A percentile compares a stretch with the other conserved stretches of the same genome.
These are phyloP conservation scores for Zoanthus gigantus DNA, from an alignment of 92 coral and sea anemone genomes.

Conservation along the genomic window DNA sequence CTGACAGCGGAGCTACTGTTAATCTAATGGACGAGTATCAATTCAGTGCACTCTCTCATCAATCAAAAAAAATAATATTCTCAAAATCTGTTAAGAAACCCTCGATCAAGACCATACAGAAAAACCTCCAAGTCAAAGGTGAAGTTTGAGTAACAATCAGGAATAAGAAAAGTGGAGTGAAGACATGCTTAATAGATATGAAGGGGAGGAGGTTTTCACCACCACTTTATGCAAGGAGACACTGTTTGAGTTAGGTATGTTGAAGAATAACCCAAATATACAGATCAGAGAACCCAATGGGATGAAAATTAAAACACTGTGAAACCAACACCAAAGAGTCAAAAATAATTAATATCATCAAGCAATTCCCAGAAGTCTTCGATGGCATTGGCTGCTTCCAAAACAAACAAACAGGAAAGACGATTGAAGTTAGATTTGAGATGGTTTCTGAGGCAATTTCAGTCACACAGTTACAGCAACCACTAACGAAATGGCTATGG, in stretches of 20 bases:
- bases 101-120: not conserved
- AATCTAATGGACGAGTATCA: too few species aligned
- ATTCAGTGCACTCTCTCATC: too few species aligned
- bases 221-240: constrained; percentile 57
- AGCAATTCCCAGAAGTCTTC: constrained; percentile 11
- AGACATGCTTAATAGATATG: constrained; percentile 43
- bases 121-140: constrained; percentile 15
- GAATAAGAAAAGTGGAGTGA: constrained; percentile 45
- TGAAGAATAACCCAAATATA: constrained; percentile 35
- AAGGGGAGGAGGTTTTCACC: constrained; percentile 55
- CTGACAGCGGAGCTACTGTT: too few species aligned
- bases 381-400: constrained; percentile 44
- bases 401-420: constrained; percentile 28
- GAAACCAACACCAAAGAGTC: constrained; percentile 8
- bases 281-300: not conserved
- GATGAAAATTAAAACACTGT: not conserved
- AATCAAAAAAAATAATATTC: not conserved
- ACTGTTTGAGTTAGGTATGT: constrained; percentile 42
- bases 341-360: not conserved
- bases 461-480: constrained; percentile 42
- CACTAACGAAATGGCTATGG: constrained; percentile 36
- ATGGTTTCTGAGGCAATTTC: constrained; percentile 51
- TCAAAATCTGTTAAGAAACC: not conserved
- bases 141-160: constrained; percentile 6
- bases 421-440: constrained; percentile 49